Conservation (phyloP, 2,113 vertebrate genomes). For the Peromyscus californicus region DNA sequence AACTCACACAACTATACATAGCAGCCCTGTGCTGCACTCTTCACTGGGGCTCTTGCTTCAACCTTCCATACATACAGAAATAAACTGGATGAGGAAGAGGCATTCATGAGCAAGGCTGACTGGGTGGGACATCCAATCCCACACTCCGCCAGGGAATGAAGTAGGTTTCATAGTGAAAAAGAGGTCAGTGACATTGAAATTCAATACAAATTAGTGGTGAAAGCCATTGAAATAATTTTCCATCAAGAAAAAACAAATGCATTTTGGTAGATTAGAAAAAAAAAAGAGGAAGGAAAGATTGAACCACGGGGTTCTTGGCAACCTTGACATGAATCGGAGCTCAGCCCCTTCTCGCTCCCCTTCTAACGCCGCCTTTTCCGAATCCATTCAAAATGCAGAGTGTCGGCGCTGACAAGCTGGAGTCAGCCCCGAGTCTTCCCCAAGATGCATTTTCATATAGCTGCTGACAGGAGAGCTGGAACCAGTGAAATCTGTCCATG, state of each 20-base stretch:
- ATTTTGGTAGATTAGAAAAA: not conserved
- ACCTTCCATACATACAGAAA: not conserved
- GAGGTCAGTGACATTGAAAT: constrained; percentile 42
- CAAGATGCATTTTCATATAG: constrained; percentile 63
- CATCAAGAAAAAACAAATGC: not conserved
- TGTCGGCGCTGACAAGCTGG: constrained; percentile 53
- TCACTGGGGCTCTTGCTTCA: not conserved
- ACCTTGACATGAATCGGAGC: not conserved
- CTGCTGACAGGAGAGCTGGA: constrained; percentile 55
- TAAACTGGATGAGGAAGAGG: not conserved
- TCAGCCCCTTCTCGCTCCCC: not conserved
- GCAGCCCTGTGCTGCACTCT: not conserved
- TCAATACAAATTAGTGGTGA: constrained; percentile 51
- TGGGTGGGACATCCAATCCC: constrained; percentile 12
- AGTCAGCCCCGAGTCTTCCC: constrained; percentile 57
- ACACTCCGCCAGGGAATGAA: constrained; percentile 1
- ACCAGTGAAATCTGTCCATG: constrained; percentile 46
- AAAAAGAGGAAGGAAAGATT: not conserved
- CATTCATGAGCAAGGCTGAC: not conserved
- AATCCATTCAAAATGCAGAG: constrained; percentile 44
- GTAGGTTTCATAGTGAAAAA: not conserved
- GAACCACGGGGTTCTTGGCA: constrained; percentile 20
- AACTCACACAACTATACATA: not conserved
- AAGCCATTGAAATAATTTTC: constrained; percentile 56
- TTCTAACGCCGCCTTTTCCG: constrained; percentile 20